Conservation (phyloP, 2,113 vertebrate species). For the Neopipo cinnamomea region DNA sequence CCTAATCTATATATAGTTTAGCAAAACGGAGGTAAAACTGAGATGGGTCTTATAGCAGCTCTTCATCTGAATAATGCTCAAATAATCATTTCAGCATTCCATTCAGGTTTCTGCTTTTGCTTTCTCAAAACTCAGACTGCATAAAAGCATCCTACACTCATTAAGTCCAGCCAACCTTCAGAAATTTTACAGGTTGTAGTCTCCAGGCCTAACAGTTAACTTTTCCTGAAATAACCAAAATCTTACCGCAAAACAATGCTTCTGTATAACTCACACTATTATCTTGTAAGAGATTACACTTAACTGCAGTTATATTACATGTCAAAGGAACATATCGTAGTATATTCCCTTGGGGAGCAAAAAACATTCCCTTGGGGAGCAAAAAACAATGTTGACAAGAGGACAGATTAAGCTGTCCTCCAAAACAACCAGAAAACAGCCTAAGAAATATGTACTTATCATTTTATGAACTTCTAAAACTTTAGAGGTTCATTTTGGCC, state of each 20-base stretch:
- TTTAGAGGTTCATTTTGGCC: neutral
- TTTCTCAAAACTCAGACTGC: neutral
- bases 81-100: constrained; percentile 7
- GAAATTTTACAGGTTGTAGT: neutral
- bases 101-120: neutral
- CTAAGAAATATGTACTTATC: neutral
- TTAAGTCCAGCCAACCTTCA: neutral
- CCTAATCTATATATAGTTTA: constrained; percentile 69
- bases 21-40: constrained; percentile 6
- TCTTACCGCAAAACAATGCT: neutral
- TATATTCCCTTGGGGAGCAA: neutral
- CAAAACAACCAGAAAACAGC: neutral
- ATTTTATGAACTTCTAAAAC: constrained; percentile 21
- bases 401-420: neutral
- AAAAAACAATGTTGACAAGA: neutral
- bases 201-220: neutral
- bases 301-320: neutral
- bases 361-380: too few relatives aligned
- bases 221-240: constrained; percentile 36
- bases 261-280: neutral
- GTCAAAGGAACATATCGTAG: neutral
- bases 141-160: neutral
- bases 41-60: neutral
- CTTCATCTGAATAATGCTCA: neutral
- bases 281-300: neutral